Evolutionary conservation across 2,113 vertebrate species (phyloP).

Genomic region (Colossoma macropomum): DNA sequence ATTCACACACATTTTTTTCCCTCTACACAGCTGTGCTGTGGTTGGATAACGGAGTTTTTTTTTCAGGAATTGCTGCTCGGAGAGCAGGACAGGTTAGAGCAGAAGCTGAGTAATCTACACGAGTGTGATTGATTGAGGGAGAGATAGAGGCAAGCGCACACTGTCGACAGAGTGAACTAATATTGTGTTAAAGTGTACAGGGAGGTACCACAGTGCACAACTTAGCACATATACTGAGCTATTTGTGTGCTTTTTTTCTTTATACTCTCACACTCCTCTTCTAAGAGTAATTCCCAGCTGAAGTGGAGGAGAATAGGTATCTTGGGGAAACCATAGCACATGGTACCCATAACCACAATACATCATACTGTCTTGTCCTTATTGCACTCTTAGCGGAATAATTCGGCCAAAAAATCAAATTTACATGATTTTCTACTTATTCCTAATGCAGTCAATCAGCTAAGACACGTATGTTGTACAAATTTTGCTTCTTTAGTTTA

Average conservation of each 20-base stretch:
- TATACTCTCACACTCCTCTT: conserved; percentile 15
- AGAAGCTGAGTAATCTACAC: conserved; percentile 41
- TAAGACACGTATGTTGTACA: too few species aligned
- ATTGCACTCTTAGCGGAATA: not conserved
- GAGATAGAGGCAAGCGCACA: conserved; percentile 32
- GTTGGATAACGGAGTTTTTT: conserved; percentile 17
- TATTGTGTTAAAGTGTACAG: conserved; percentile 40
- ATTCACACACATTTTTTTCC: conserved; percentile 21
- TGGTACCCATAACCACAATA: too few species aligned
- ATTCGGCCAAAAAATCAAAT: too few species aligned
- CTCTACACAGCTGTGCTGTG: conserved; percentile 22
- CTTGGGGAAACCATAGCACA: not conserved
- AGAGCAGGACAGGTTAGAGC: conserved; percentile 37
- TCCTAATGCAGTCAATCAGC: too few species aligned
- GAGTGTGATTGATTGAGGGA: conserved; percentile 49
- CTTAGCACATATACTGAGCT: not conserved
- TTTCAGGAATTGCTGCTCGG: conserved; percentile 39
- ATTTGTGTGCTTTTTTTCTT: not conserved
- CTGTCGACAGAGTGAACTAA: conserved; percentile 47
- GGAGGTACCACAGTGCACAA: conserved; percentile 41
- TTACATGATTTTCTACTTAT: too few species aligned
- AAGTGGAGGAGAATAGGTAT: not conserved
- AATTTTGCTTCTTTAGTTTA: too few species aligned
- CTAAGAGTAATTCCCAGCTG: not conserved
- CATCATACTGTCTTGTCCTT: too few species aligned